phyloP scores from a whole-genome alignment of 2,113 vertebrate genomes.

The Polyodon spathula region DNA sequence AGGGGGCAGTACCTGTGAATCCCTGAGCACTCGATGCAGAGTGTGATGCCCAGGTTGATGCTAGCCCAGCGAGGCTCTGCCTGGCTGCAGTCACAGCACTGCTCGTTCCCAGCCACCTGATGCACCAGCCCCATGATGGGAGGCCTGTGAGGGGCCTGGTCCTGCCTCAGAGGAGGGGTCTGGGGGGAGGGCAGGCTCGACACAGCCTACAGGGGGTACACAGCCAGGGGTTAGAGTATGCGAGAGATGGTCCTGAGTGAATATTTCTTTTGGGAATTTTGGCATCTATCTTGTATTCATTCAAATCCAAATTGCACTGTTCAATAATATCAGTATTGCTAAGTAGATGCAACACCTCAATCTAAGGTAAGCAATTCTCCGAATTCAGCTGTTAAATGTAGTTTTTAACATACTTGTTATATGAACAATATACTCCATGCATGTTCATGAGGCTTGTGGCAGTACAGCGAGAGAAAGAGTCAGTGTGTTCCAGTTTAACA shows the following conservation, averaged over 20 bases:
- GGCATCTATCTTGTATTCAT: background rate
- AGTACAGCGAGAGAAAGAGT: no score
- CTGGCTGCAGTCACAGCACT: slow-evolving; percentile 60
- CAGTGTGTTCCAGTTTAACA: no score
- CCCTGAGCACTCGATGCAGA: slow-evolving; percentile 64
- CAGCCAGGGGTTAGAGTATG: background rate
- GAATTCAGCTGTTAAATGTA: no score
- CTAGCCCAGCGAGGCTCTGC: slow-evolving; percentile 59
- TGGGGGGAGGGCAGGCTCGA: slow-evolving; percentile 16
- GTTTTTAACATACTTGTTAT: no score
- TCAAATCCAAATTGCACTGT: no score
- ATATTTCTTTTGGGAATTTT: background rate
- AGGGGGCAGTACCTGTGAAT: slow-evolving; percentile 50
- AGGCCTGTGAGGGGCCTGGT: background rate
- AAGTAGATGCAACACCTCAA: no score
- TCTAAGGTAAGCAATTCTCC: no score
- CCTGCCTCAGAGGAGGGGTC: background rate
- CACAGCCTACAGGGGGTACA: slow-evolving; percentile 26
- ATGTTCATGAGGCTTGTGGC: no score
- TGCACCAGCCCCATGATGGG: slow-evolving; percentile 38
- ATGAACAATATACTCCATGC: no score
- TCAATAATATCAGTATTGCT: no score
- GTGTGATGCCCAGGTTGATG: slow-evolving; percentile 57
- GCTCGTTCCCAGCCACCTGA: slow-evolving; percentile 39
- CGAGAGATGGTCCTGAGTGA: background rate